These are phyloP conservation scores for Tympanoctomys barrerae DNA, from an alignment of 2,797 vertebrate genomes.

Conservation along the genomic window DNA sequence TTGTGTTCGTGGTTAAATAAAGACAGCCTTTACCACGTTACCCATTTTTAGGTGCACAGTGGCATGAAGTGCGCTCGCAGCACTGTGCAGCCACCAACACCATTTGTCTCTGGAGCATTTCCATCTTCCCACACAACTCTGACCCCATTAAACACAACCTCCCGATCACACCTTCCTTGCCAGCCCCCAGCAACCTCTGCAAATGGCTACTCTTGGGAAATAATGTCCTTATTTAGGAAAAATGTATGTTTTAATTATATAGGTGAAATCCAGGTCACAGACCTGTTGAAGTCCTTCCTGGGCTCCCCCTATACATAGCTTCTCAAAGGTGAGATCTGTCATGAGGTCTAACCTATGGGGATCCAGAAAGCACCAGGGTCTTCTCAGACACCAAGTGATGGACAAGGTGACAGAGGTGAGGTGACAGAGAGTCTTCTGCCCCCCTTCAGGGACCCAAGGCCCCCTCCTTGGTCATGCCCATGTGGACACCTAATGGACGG, in stretches of 20 bases:
- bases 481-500: not conserved
- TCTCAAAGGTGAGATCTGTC: not conserved
- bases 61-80: not conserved
- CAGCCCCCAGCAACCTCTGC: not conserved
- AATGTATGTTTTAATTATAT: not conserved
- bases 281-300: not conserved
- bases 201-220: not conserved
- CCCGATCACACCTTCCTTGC: fast-evolving
- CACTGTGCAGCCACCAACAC: not conserved
- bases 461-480: fast-evolving
- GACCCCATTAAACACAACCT: not conserved
- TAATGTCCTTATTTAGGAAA: not conserved
- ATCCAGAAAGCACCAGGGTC: not conserved
- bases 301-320: not conserved
- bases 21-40: not conserved
- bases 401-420: not conserved
- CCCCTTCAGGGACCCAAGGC: not conserved
- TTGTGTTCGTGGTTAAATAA: no score
- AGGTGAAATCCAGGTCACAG: not conserved
- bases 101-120: no score
- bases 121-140: not conserved
- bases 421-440: no score
- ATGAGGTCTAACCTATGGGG: not conserved
- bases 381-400: not conserved
- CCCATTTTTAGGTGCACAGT: not conserved